phyloP scores from a whole-genome alignment of 2,888 invertebrate genomes.

The Rhyacophila evoluta region DNA sequence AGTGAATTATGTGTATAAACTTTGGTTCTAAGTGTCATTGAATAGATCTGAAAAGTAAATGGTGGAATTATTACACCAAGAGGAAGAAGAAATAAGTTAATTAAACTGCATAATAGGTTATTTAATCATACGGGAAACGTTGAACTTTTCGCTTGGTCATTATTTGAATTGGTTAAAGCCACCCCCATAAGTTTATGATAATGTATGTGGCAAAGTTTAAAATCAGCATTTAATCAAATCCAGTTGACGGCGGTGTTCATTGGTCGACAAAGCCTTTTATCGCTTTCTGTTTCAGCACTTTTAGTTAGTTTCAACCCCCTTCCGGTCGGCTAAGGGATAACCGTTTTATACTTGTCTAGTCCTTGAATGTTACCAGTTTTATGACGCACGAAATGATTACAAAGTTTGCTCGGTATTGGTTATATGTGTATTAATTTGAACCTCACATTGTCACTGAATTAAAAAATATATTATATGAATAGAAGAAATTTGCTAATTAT shows the following conservation, averaged over 20 bases:
- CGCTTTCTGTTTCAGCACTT: constrained; percentile 43
- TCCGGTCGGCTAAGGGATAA: neutral
- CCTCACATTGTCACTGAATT: too few species aligned
- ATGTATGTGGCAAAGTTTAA: constrained; percentile 32
- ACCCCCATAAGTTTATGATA: constrained; percentile 27
- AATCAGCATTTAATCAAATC: constrained; percentile 44
- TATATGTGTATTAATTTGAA: neutral
- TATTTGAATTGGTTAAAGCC: neutral
- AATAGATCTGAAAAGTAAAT: too few species aligned
- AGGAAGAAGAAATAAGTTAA: too few species aligned
- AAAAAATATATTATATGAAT: too few species aligned
- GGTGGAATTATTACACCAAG: too few species aligned
- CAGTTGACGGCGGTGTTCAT: constrained; percentile 32
- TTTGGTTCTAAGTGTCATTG: too few species aligned
- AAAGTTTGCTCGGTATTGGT: neutral
- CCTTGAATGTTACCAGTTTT: neutral
- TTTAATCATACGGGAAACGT: neutral
- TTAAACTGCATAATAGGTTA: too few species aligned
- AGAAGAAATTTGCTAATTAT: too few species aligned
- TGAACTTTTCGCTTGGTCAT: constrained; percentile 14
- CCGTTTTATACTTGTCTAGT: neutral
- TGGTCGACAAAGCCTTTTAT: constrained; percentile 30
- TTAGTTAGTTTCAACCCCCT: constrained; percentile 25
- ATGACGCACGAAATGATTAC: neutral
- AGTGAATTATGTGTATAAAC: too few species aligned